phyloP scores from a whole-genome alignment of 2,888 invertebrate genomes.

The Ichneumoninae sp. region DNA sequence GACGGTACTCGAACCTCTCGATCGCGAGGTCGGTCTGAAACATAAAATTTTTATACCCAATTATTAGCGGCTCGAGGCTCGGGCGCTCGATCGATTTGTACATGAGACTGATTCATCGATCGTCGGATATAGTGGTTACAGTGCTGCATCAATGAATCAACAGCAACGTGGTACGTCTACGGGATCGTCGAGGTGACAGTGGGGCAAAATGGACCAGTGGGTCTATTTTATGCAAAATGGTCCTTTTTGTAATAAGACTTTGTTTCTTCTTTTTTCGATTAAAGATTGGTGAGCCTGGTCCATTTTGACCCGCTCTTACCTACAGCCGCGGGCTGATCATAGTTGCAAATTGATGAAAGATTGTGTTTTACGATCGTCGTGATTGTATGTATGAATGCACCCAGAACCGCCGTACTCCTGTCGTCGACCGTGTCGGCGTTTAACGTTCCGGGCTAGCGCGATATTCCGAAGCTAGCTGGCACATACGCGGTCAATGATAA shows the following conservation, averaged over 20 bases:
- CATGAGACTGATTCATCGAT: constrained; percentile 26
- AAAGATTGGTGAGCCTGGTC: neutral
- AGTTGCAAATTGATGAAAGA: neutral
- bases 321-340: neutral
- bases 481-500: constrained; percentile 48
- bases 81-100: constrained; percentile 16
- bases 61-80: neutral
- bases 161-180: constrained; percentile 62
- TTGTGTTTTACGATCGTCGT: neutral
- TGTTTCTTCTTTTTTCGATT: neutral
- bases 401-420: neutral
- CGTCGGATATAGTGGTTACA: neutral
- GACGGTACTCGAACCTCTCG: constrained; percentile 48
- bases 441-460: constrained; percentile 19
- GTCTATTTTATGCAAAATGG: too few species aligned
- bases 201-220: neutral
- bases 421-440: constrained; percentile 23
- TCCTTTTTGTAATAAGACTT: neutral
- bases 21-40: constrained; percentile 15
- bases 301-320: neutral
- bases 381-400: neutral
- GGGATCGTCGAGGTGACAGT: neutral
- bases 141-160: constrained; percentile 62
- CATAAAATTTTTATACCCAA: neutral
- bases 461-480: constrained; percentile 14